phyloP scores from a whole-genome alignment of 2,797 vertebrate genomes.

The Nothura maculosa region DNA sequence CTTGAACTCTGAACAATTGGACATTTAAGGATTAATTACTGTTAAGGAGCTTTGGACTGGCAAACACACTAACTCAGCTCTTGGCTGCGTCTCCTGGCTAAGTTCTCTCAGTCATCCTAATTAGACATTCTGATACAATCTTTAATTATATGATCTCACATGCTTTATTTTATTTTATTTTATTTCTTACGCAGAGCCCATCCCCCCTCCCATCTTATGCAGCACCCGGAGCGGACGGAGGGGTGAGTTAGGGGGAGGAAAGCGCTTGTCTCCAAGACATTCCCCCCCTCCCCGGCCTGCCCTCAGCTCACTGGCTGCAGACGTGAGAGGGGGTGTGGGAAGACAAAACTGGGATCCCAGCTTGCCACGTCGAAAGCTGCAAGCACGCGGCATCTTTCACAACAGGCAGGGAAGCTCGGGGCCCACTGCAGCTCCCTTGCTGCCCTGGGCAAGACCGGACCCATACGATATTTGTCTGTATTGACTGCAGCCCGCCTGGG shows the following conservation, averaged over 20 bases:
- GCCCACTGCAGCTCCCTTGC: neutral
- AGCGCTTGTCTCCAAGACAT: accelerated
- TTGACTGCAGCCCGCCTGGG: conserved; percentile 41
- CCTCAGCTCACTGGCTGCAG: accelerated
- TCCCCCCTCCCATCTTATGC: neutral
- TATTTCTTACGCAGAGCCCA: neutral
- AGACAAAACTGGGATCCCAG: accelerated
- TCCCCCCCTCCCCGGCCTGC: accelerated
- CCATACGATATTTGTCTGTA: conserved; percentile 53
- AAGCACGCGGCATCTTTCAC: conserved; percentile 19
- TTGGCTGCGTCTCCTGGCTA: conserved; percentile 71
- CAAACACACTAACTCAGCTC: conserved; percentile 74
- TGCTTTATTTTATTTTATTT: neutral
- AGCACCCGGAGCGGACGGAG: accelerated
- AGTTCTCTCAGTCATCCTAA: conserved; percentile 72
- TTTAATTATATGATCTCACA: conserved; percentile 76
- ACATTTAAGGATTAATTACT: conserved; percentile 76
- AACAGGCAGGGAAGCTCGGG: neutral
- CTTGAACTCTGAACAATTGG: conserved; percentile 82
- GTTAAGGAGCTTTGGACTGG: conserved; percentile 73
- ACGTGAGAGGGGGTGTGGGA: neutral
- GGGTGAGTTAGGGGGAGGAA: neutral
- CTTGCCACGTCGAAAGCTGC: neutral
- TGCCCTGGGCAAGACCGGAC: conserved; percentile 37
- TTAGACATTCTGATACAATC: conserved; percentile 73